These are phyloP conservation scores for Chrysolina americana DNA, from an alignment of 2,888 invertebrate genomes.

Conservation along the genomic window DNA sequence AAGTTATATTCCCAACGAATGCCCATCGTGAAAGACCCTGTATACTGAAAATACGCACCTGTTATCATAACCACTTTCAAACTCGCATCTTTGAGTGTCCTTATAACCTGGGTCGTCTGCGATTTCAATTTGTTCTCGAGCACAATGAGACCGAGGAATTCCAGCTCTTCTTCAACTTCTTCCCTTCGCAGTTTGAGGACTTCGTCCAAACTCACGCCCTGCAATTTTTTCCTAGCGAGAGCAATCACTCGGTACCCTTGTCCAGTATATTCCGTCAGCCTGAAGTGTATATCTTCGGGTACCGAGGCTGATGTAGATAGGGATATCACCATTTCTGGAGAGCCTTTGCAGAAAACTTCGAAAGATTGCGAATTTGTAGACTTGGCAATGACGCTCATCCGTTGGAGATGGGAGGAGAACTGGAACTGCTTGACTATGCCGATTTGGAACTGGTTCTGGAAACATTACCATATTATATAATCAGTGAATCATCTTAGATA, in stretches of 20 bases:
- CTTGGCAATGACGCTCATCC: constrained; percentile 90
- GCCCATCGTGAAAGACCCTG: too few species aligned
- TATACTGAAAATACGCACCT: constrained; percentile 73
- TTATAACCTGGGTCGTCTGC: constrained; percentile 86
- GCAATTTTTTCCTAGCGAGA: constrained; percentile 79
- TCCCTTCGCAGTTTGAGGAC: constrained; percentile 81
- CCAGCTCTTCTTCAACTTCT: constrained; percentile 85
- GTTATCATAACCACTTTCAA: constrained; percentile 97
- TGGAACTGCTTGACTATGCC: constrained; percentile 82
- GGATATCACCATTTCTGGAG: constrained; percentile 90
- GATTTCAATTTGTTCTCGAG: constrained; percentile 95
- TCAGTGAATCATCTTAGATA: too few species aligned
- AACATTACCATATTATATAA: constrained; percentile 4
- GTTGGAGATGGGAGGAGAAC: constrained; percentile 87
- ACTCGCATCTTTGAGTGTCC: constrained; percentile 83
- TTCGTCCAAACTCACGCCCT: constrained; percentile 76
- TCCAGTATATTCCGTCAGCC: constrained; percentile 86
- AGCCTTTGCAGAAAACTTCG: constrained; percentile 91
- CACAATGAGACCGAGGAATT: constrained; percentile 89
- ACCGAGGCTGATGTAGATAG: constrained; percentile 82
- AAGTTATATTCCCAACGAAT: too few species aligned
- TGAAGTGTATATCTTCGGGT: constrained; percentile 81
- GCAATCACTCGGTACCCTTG: constrained; percentile 93
- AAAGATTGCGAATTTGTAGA: constrained; percentile 79
- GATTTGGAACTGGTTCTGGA: constrained; percentile 49